phyloP scores from a whole-genome alignment of 2,113 vertebrate genomes.

The Leucopsar rothschildi region DNA sequence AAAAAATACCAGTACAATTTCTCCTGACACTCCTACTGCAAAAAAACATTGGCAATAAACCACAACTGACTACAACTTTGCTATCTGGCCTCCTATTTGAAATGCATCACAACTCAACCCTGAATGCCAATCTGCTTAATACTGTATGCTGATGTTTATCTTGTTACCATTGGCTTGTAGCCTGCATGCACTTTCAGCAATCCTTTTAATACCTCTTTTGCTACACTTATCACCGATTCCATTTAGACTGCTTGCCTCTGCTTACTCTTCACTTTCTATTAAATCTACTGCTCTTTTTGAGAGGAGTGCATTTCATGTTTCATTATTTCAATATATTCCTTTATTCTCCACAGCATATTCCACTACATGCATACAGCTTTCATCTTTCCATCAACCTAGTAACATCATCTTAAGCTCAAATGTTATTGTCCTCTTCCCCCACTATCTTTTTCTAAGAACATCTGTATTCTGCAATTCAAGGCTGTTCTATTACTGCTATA shows the following conservation, averaged over 20 bases:
- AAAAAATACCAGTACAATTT: neutral
- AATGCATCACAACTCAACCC: neutral
- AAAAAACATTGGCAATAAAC: neutral
- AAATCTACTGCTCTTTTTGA: neutral
- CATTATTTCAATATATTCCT: neutral
- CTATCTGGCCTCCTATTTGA: neutral
- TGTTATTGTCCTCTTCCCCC: neutral
- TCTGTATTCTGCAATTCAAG: neutral
- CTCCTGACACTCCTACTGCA: neutral
- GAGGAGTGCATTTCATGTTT: neutral
- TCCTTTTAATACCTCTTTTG: neutral
- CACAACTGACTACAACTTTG: neutral
- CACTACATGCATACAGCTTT: neutral
- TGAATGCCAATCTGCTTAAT: neutral
- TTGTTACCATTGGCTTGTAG: neutral
- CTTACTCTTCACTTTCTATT: neutral
- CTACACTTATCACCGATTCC: neutral
- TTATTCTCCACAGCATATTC: neutral
- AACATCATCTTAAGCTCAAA: neutral
- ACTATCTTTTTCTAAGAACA: neutral
- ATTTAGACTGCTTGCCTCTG: neutral
- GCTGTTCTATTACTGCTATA: neutral
- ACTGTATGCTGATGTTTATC: neutral
- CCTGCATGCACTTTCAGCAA: neutral
- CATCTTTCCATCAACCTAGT: neutral